Percentiles rank a stretch among this genome's conserved stretches.
phyloP scores from a whole-genome alignment of 2,797 vertebrate species.

The Sebastolobus alascanus region DNA sequence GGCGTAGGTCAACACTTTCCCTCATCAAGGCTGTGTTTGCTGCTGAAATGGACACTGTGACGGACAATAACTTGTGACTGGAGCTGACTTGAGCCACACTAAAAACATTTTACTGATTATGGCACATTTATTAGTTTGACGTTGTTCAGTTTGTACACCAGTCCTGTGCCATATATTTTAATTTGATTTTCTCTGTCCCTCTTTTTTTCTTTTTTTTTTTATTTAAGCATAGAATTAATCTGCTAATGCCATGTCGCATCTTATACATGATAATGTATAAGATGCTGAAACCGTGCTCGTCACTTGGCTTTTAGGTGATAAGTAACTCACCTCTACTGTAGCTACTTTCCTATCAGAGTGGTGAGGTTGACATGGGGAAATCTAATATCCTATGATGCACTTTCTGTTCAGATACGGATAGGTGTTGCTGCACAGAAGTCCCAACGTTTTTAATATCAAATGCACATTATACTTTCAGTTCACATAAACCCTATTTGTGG shows the following conservation, averaged over 20 bases:
- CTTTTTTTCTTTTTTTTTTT: background rate
- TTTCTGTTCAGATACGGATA: constrained; percentile 42
- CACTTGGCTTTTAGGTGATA: constrained; percentile 5
- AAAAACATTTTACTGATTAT: constrained; percentile 11
- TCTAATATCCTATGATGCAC: constrained; percentile 22
- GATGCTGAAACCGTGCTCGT: background rate
- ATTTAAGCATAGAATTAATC: background rate
- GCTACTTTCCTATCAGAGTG: constrained; percentile 13
- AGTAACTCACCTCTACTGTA: constrained; percentile 8
- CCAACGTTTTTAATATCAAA: constrained; percentile 20
- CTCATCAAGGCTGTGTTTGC: constrained; percentile 19
- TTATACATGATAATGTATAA: background rate
- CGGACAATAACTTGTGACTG: background rate
- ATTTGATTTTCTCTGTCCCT: background rate
- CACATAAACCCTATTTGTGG: background rate
- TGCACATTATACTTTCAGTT: constrained; percentile 4
- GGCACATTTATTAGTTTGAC: constrained; percentile 10
- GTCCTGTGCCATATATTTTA: constrained; percentile 34
- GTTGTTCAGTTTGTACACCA: constrained; percentile 1
- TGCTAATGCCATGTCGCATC: background rate
- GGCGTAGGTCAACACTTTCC: constrained; percentile 5
- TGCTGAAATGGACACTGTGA: constrained; percentile 24
- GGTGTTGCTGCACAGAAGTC: constrained; percentile 22
- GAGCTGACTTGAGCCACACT: constrained; percentile 33
- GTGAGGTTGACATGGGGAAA: constrained; percentile 7